These are phyloP conservation scores for Napeogenes inachia DNA, from an alignment of 2,888 invertebrate genomes.

Conservation along the genomic window DNA sequence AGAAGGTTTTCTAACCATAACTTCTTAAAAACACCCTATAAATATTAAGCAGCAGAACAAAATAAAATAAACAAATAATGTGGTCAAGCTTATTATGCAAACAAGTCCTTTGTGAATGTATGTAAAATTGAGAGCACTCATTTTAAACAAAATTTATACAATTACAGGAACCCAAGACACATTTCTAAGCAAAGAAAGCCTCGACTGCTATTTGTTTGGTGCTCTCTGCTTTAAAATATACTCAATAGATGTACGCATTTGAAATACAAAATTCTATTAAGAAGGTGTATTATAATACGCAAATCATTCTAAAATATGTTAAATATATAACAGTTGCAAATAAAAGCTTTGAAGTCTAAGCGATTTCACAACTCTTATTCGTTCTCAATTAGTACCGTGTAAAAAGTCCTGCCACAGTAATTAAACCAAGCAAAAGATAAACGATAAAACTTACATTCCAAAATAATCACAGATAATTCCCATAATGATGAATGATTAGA, in stretches of 20 bases:
- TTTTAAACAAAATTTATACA: conserved; percentile 23
- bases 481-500: conserved; percentile 4
- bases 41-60: not conserved
- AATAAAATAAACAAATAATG: not conserved
- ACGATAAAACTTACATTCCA: conserved; percentile 2
- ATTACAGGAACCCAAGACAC: conserved; percentile 15
- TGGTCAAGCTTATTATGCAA: conserved; percentile 4
- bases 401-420: not conserved
- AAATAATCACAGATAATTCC: conserved; percentile 5
- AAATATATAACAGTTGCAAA: not conserved
- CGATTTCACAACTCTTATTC: no score
- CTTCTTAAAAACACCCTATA: no score
- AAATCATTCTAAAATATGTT: not conserved
- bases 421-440: not conserved
- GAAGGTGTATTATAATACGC: not conserved
- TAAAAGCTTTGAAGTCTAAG: no score
- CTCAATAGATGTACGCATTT: conserved; percentile 11
- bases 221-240: conserved; percentile 11
- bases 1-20: no score
- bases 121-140: conserved; percentile 9
- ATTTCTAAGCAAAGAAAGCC: conserved; percentile 8
- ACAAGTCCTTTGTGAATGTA: conserved; percentile 3
- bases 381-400: no score
- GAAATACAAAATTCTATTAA: conserved; percentile 18
- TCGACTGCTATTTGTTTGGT: conserved; percentile 18